These are phyloP conservation scores for Agrochola litura DNA, from an alignment of 2,888 invertebrate species.

Conservation along the genomic window DNA sequence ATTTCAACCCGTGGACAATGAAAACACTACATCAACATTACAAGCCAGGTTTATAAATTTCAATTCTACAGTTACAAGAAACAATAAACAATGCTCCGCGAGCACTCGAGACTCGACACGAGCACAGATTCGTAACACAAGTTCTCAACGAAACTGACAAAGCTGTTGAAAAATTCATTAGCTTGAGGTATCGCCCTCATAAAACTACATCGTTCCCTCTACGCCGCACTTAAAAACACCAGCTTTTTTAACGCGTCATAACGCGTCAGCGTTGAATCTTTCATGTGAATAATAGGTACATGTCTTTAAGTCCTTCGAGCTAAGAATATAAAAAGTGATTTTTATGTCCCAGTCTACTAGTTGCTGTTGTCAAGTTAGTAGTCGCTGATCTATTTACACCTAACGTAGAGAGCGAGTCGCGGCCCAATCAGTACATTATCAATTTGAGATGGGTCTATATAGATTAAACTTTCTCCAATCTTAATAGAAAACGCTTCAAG, in stretches of 20 bases:
- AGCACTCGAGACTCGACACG: slow-evolving; percentile 18
- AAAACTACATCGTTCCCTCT: slow-evolving; percentile 72
- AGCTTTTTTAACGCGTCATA: slow-evolving; percentile 76
- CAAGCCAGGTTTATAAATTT: slow-evolving; percentile 39
- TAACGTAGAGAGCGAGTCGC: neutral
- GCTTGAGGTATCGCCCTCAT: slow-evolving; percentile 72
- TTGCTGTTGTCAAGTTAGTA: slow-evolving; percentile 9
- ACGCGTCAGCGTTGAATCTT: slow-evolving; percentile 82
- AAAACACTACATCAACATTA: slow-evolving; percentile 20
- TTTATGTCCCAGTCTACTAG: slow-evolving; percentile 3
- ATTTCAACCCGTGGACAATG: slow-evolving; percentile 4
- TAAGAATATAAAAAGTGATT: slow-evolving; percentile 4
- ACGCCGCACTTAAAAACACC: slow-evolving; percentile 68
- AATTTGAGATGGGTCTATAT: neutral
- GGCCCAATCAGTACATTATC: neutral
- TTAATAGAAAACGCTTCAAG: slow-evolving; percentile 30
- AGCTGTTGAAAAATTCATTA: slow-evolving; percentile 70
- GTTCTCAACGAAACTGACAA: slow-evolving; percentile 59
- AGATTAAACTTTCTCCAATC: slow-evolving; percentile 14
- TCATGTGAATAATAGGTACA: slow-evolving; percentile 78
- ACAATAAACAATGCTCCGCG: slow-evolving; percentile 50
- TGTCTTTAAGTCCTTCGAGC: slow-evolving; percentile 9
- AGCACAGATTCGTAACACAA: slow-evolving; percentile 52
- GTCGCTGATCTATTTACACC: neutral
- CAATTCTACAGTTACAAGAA: slow-evolving; percentile 53